These are phyloP conservation scores for Pachymerium ferrugineum DNA, from an alignment of 2,888 invertebrate genomes.

Conservation along the genomic window DNA sequence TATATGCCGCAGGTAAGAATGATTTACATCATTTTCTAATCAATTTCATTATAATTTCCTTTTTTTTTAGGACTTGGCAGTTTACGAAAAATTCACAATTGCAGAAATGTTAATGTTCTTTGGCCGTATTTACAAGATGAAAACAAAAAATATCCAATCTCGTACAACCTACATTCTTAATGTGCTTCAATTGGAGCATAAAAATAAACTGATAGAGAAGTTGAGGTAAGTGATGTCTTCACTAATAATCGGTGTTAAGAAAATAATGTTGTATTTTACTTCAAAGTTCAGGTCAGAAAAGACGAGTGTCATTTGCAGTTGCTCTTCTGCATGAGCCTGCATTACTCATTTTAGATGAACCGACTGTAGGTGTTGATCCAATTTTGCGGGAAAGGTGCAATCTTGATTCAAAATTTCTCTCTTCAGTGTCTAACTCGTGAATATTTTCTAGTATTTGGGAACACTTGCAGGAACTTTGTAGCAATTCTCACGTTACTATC, in stretches of 20 bases:
- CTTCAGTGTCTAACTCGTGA: not conserved
- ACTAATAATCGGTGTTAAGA: not conserved
- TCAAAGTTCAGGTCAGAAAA: constrained; percentile 47
- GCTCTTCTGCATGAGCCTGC: constrained; percentile 47
- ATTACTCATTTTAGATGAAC: constrained; percentile 48
- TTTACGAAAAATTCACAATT: constrained; percentile 44
- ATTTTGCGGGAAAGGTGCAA: constrained; percentile 44
- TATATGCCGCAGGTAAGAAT: constrained; percentile 90
- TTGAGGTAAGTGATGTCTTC: not conserved
- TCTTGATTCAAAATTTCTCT: not conserved
- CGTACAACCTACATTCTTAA: constrained; percentile 46
- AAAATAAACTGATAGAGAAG: constrained; percentile 41
- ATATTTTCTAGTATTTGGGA: constrained; percentile 46
- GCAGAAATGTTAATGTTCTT: constrained; percentile 49
- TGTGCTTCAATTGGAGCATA: constrained; percentile 48
- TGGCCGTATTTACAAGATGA: constrained; percentile 47
- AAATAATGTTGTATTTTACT: constrained; percentile 3
- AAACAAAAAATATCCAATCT: constrained; percentile 39
- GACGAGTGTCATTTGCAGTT: constrained; percentile 46
- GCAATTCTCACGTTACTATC: constrained; percentile 44
- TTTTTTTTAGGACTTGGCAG: constrained; percentile 38
- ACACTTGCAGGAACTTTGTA: constrained; percentile 45
- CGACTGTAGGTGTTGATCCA: constrained; percentile 51
- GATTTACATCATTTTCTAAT: not conserved
- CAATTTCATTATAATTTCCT: not conserved